Conservation (phyloP, 2,888 invertebrate species). For the Ochropacha duplaris region DNA sequence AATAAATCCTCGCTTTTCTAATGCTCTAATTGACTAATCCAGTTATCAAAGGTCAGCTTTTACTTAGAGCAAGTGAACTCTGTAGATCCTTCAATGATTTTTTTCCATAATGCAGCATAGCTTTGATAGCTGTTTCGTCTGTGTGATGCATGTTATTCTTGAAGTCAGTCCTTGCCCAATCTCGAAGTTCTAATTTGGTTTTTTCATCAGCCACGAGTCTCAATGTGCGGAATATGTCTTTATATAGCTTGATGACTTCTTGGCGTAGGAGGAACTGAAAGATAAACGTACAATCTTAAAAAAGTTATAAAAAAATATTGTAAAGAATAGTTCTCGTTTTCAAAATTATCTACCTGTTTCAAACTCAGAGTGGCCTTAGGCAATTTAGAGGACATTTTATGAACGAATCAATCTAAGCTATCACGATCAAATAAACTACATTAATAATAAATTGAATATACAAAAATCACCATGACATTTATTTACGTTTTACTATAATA, state of each 20-base stretch:
- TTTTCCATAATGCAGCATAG: conserved; percentile 86
- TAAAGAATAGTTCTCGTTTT: background rate
- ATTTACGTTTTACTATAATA: too few relatives aligned
- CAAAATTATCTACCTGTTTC: conserved; percentile 79
- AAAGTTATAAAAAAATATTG: background rate
- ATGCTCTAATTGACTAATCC: background rate
- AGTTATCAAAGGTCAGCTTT: conserved; percentile 39
- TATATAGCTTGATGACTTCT: conserved; percentile 90
- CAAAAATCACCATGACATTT: too few relatives aligned
- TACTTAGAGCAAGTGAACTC: conserved; percentile 84
- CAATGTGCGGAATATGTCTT: conserved; percentile 87
- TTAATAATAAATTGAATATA: too few relatives aligned
- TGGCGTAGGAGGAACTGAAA: conserved; percentile 91
- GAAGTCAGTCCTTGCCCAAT: conserved; percentile 90
- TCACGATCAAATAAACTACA: too few relatives aligned
- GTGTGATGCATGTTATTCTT: conserved; percentile 86
- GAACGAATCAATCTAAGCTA: too few relatives aligned
- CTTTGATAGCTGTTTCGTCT: conserved; percentile 89
- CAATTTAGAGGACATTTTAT: conserved; percentile 63
- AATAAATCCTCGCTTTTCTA: background rate
- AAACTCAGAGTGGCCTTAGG: conserved; percentile 78
- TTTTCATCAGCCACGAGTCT: conserved; percentile 85
- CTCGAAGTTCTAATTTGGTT: conserved; percentile 85
- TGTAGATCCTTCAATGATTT: conserved; percentile 87
- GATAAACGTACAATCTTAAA: background rate